Percentiles rank a stretch among this genome's conserved stretches.
These are phyloP conservation scores for Danio aesculapii DNA, from an alignment of 2,797 vertebrate species.

Conservation along the genomic window DNA sequence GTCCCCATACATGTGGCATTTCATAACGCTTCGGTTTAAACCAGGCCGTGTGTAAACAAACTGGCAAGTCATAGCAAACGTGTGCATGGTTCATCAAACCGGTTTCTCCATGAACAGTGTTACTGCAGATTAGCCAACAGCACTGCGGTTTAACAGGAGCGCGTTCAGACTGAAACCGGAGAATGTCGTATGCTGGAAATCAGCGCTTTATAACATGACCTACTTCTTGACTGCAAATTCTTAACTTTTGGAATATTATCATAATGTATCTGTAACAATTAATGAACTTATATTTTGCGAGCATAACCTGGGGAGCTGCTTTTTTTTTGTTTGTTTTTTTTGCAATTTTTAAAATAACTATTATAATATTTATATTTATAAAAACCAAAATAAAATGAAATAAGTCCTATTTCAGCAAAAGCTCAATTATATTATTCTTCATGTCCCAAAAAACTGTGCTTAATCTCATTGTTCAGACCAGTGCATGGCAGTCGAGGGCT, in stretches of 20 bases:
- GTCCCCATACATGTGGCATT: constrained; percentile 39
- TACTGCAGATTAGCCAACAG: constrained; percentile 27
- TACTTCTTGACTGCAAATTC: constrained; percentile 12
- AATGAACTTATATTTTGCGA: neutral
- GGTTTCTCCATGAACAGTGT: constrained; percentile 19
- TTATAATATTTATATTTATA: constrained; percentile 1
- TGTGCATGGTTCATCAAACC: constrained; percentile 28
- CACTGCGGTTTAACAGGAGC: constrained; percentile 2
- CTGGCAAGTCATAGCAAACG: constrained; percentile 15
- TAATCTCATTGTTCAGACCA: constrained; percentile 31
- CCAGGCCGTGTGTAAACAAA: constrained; percentile 41
- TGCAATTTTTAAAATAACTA: constrained; percentile 2
- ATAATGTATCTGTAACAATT: neutral
- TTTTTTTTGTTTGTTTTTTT: neutral
- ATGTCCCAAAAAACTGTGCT: constrained; percentile 47
- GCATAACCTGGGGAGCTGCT: neutral
- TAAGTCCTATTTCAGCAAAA: constrained; percentile 14
- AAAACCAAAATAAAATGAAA: neutral
- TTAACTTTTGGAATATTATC: constrained; percentile 9
- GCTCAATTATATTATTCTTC: constrained; percentile 17
- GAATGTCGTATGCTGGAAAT: neutral
- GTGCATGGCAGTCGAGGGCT: constrained; percentile 38
- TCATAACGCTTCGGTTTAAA: constrained; percentile 28
- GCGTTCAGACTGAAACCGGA: constrained; percentile 20
- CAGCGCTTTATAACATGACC: neutral